A percentile compares a stretch with the other conserved stretches of the same genome.
These are phyloP conservation scores for Drosophila arawakana DNA, from an alignment of 1,140 invertebrate species.

Conservation along the genomic window DNA sequence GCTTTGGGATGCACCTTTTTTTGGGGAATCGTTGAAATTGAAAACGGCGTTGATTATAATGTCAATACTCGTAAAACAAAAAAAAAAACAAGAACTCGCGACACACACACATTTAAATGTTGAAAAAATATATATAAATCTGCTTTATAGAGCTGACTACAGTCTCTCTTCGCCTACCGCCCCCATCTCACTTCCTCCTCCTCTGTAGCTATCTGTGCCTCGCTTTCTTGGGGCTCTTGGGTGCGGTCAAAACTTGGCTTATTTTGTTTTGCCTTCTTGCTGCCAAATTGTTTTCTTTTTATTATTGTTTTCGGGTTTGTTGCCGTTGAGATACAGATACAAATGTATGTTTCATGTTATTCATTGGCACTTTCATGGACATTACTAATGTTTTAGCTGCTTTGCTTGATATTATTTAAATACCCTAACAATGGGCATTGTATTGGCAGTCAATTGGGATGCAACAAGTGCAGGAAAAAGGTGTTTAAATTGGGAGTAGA, in stretches of 20 bases:
- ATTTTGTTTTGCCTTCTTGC: constrained; percentile 59
- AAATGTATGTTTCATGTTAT: constrained; percentile 77
- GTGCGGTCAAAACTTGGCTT: constrained; percentile 74
- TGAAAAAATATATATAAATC: constrained; percentile 17
- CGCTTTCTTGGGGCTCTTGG: constrained; percentile 38
- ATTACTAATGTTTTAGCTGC: constrained; percentile 63
- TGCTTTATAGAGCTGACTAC: constrained; percentile 39
- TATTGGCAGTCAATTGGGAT: not conserved
- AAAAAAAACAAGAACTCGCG: constrained; percentile 33
- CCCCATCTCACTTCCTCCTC: not conserved
- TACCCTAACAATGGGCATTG: constrained; percentile 21
- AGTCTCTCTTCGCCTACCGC: no score
- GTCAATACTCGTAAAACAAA: constrained; percentile 75
- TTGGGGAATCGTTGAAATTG: constrained; percentile 72
- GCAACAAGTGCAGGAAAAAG: not conserved
- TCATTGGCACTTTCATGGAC: constrained; percentile 74
- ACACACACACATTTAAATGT: constrained; percentile 34
- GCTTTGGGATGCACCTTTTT: constrained; percentile 60
- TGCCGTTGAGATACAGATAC: constrained; percentile 37
- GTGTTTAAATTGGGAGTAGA: not conserved
- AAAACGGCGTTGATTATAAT: constrained; percentile 82
- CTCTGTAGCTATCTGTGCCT: not conserved
- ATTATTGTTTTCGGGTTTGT: constrained; percentile 27
- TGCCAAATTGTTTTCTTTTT: constrained; percentile 50
- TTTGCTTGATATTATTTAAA: constrained; percentile 18